A percentile compares a stretch with the other conserved stretches of the same genome.
These are phyloP conservation scores for Megaceryle alcyon DNA, from an alignment of 2,797 vertebrate genomes.

Conservation along the genomic window DNA sequence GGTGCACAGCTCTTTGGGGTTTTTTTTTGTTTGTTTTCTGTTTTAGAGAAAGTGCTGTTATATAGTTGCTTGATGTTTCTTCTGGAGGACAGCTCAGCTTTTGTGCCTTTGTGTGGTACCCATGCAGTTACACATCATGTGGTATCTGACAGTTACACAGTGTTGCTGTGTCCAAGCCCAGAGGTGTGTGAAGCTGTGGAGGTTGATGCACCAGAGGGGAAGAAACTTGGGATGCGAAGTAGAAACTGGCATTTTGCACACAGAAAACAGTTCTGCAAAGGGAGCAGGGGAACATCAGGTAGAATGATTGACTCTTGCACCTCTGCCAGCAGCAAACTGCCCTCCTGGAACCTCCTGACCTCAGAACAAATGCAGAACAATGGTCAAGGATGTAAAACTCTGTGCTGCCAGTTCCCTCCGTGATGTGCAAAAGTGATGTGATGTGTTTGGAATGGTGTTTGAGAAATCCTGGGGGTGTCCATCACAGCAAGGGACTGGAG, in stretches of 20 bases:
- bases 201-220: background rate
- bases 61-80: rapidly evolving
- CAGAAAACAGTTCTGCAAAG: background rate
- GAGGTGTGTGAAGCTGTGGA: background rate
- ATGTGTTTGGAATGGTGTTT: background rate
- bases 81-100: background rate
- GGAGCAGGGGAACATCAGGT: background rate
- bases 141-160: background rate
- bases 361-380: background rate
- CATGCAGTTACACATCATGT: background rate
- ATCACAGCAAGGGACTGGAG: background rate
- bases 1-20: rapidly evolving
- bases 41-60: background rate
- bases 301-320: background rate
- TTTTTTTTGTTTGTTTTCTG: background rate
- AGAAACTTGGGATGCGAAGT: background rate
- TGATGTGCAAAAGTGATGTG: no score
- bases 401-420: rapidly evolving
- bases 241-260: background rate
- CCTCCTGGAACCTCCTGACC: background rate
- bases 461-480: background rate
- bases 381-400: background rate
- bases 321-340: background rate
- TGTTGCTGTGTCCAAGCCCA: background rate
- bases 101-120: background rate